Percentiles rank a stretch among this genome's conserved stretches.
These are phyloP conservation scores for Drosophila nebulosa DNA, from an alignment of 1,140 invertebrate genomes.

Conservation along the genomic window DNA sequence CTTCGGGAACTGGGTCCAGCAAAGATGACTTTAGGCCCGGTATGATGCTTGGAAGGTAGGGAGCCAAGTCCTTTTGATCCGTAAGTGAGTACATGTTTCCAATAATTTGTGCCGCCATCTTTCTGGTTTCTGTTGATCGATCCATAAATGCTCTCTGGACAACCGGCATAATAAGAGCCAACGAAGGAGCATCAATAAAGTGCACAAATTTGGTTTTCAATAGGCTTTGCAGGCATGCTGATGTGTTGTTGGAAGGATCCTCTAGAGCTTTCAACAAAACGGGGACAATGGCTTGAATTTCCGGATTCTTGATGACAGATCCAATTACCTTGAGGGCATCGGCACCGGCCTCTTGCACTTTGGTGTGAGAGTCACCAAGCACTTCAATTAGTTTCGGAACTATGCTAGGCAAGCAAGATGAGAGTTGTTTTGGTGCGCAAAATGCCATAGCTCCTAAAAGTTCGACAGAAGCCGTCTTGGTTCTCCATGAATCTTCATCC, in stretches of 20 bases:
- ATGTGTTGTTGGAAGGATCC: conserved; percentile 98
- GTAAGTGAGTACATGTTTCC: conserved; percentile 99
- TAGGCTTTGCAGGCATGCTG: conserved; percentile 93
- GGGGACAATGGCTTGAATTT: conserved; percentile 98
- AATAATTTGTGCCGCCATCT: conserved; percentile 99
- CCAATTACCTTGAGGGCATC: conserved; percentile 98
- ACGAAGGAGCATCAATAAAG: conserved; percentile 98
- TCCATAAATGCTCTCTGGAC: conserved; percentile 98
- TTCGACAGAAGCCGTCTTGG: conserved; percentile 98
- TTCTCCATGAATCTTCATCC: conserved; percentile 99
- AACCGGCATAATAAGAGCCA: conserved; percentile 99
- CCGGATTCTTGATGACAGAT: conserved; percentile 98
- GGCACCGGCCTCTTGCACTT: conserved; percentile 98
- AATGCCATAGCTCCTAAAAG: conserved; percentile 98
- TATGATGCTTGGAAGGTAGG: conserved; percentile 97
- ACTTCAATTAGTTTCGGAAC: conserved; percentile 99
- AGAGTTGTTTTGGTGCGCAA: conserved; percentile 99
- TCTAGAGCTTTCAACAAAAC: conserved; percentile 95
- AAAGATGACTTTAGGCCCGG: conserved; percentile 98
- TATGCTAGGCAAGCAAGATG: conserved; percentile 97
- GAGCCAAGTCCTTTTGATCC: conserved; percentile 98
- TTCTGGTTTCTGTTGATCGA: conserved; percentile 97
- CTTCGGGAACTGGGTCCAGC: conserved; percentile 98
- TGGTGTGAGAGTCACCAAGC: conserved; percentile 97
- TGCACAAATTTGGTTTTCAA: conserved; percentile 99